A percentile compares a stretch with the other conserved stretches of the same genome.
These are phyloP conservation scores for Halocynthia aurantium DNA, from an alignment of 23 tunicate species.

Conservation along the genomic window DNA sequence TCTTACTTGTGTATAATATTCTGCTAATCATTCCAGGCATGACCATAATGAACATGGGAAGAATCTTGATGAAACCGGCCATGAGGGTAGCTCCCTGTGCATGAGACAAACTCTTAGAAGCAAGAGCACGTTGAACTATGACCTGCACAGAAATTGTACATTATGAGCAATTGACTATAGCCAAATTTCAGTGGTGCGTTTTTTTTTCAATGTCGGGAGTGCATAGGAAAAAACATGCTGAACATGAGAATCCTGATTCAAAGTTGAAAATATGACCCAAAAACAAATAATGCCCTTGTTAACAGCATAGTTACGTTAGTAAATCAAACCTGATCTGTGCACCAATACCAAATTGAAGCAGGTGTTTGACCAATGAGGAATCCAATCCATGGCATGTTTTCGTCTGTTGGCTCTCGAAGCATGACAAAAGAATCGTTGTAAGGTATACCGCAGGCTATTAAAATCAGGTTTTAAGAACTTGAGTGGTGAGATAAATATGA, in stretches of 20 bases:
- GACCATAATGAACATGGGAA: conserved; percentile 88
- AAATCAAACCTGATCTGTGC: conserved; percentile 81
- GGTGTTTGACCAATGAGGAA: conserved; percentile 89
- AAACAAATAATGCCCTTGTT: no score
- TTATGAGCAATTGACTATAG: no score
- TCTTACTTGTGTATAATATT: conserved; percentile 61
- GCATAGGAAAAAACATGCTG: no score
- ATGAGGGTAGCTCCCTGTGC: conserved; percentile 81
- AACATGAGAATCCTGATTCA: no score
- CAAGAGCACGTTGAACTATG: conserved; percentile 86
- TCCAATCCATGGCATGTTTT: conserved; percentile 93
- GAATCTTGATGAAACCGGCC: conserved; percentile 86
- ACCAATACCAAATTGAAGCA: conserved; percentile 97
- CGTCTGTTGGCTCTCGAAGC: conserved; percentile 78
- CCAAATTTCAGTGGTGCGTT: no score
- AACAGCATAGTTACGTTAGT: no score
- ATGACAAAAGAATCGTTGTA: conserved; percentile 73
- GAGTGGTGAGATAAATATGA: not conserved
- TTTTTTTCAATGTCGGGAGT: no score
- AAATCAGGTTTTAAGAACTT: not conserved
- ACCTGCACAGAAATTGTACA: conserved; percentile 23
- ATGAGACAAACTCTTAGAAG: conserved; percentile 87
- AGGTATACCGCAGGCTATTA: conserved; percentile 52
- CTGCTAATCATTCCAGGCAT: conserved; percentile 91
- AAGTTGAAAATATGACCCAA: no score